A percentile compares a stretch with the other conserved stretches of the same genome.
Evolutionary conservation across 2,888 invertebrate species (phyloP).

Genomic region (Caenorhabditis sp.): DNA sequence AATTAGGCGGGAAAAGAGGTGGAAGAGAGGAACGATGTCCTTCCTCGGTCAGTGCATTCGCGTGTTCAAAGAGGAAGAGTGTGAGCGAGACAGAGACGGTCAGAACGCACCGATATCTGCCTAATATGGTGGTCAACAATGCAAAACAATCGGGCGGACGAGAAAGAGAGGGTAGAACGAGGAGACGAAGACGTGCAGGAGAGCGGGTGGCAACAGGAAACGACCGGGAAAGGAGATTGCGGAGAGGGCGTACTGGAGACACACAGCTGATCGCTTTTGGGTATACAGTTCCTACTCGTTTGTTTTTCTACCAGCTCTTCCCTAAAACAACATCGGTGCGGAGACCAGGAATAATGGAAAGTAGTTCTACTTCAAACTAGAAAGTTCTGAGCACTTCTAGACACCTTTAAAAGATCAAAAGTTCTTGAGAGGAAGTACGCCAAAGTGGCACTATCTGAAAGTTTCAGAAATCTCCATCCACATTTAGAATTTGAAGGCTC

Average conservation of each 20-base stretch:
- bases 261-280: conserved; percentile 31
- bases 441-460: no score
- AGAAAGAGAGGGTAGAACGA: conserved; percentile 11
- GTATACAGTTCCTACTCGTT: background rate
- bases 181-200: background rate
- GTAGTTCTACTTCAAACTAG: no score
- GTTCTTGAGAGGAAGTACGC: no score
- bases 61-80: background rate
- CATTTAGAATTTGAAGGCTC: no score
- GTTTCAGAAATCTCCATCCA: no score
- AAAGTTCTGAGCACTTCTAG: no score
- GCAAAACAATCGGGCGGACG: conserved; percentile 31
- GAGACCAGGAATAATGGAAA: no score
- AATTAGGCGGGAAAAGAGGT: conserved; percentile 18
- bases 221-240: conserved; percentile 1
- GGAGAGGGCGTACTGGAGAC: conserved; percentile 2
- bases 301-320: background rate
- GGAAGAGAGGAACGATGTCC: conserved; percentile 19
- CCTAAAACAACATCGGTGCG: no score
- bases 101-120: no score
- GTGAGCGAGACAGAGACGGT: conserved; percentile 1
- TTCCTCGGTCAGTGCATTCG: conserved; percentile 16
- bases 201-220: conserved; percentile 23
- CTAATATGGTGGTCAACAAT: conserved; percentile 31
- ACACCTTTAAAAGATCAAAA: no score